Evolutionary conservation across 1,140 invertebrate genomes (phyloP).

Genomic region (Drosophila equinoxialis): DNA sequence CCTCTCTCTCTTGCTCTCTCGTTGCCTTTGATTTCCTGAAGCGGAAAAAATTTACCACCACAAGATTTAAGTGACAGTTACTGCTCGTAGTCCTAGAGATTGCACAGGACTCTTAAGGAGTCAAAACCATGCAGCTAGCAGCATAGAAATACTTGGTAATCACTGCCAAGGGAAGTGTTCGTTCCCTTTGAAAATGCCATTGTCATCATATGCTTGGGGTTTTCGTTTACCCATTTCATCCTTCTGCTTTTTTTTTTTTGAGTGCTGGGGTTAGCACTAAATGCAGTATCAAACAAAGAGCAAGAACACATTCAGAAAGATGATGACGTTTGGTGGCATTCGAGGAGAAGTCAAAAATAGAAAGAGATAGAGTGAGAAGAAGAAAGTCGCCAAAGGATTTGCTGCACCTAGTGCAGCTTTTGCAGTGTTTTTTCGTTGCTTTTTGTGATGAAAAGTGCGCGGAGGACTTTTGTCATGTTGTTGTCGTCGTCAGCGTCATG

Average conservation of each 20-base stretch:
- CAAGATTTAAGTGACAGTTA: conserved; percentile 51
- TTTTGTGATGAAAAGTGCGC: conserved; percentile 10
- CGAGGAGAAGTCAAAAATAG: conserved; percentile 2
- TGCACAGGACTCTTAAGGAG: conserved; percentile 47
- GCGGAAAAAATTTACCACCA: conserved; percentile 33
- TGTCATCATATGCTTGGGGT: conserved; percentile 51
- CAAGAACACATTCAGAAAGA: conserved; percentile 31
- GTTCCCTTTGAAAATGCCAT: conserved; percentile 33
- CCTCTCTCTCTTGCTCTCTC: too few relatives aligned
- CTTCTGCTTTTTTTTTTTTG: not conserved
- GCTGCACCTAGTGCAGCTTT: conserved; percentile 22
- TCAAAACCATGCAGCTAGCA: conserved; percentile 52
- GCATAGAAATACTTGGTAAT: conserved; percentile 44
- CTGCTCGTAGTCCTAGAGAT: conserved; percentile 29
- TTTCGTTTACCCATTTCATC: not conserved
- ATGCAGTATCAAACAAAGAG: conserved; percentile 44
- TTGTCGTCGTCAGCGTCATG: conserved; percentile 36
- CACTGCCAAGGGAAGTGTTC: conserved; percentile 53
- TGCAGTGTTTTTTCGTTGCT: conserved; percentile 20
- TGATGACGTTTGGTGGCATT: conserved; percentile 34
- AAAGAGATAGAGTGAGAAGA: not conserved
- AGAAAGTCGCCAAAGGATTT: conserved; percentile 10
- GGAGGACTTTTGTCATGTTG: conserved; percentile 6
- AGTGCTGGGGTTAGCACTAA: conserved; percentile 47
- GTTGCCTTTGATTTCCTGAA: conserved; percentile 19